Conservation (phyloP, 2,888 invertebrate genomes). For the Agrenia bidenticulata region DNA sequence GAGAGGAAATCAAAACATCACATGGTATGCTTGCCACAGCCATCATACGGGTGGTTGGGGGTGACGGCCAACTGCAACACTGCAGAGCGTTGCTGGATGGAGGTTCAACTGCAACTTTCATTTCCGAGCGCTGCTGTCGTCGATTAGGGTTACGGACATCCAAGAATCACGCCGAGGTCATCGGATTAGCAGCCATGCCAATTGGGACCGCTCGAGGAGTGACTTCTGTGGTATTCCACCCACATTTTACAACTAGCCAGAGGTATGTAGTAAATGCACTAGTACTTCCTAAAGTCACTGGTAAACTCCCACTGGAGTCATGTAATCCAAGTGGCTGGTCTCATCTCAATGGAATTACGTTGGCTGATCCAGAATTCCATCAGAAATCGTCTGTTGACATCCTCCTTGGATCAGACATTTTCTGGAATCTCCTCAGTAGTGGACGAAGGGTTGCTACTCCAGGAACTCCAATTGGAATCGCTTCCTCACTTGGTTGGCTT, state of each 20-base stretch:
- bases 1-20: background rate
- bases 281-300: constrained; percentile 19
- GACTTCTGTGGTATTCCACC: background rate
- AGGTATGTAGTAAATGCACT: constrained; percentile 9
- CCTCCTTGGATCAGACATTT: constrained; percentile 29
- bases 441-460: background rate
- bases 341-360: constrained; percentile 14
- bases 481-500: constrained; percentile 24
- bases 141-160: background rate
- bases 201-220: too few relatives aligned
- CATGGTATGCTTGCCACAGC: constrained; percentile 14
- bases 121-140: constrained; percentile 1
- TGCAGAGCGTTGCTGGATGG: constrained; percentile 12
- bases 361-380: constrained; percentile 31
- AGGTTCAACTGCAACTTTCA: constrained; percentile 11
- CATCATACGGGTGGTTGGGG: background rate
- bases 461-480: background rate
- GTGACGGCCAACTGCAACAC: background rate
- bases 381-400: constrained; percentile 24
- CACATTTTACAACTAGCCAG: background rate
- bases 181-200: too few relatives aligned
- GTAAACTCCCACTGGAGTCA: background rate
- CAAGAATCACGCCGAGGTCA: background rate
- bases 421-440: background rate
- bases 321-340: constrained; percentile 5